Evolutionary conservation across 2,888 invertebrate genomes (phyloP), one percentile per base, ranked within the genome.

Genomic region (Ectobius pallidus): DNA sequence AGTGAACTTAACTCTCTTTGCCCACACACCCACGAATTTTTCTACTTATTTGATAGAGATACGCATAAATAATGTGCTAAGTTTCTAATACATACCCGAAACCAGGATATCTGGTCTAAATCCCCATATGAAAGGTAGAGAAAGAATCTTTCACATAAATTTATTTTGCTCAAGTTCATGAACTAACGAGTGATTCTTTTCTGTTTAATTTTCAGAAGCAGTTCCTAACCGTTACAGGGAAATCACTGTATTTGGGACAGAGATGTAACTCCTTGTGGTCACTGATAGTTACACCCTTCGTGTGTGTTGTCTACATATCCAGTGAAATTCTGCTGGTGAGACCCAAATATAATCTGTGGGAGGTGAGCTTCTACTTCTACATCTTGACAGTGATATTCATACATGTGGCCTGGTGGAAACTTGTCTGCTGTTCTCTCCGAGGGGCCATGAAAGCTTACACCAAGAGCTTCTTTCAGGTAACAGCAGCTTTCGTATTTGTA

Each of bases 381-480:
- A 46, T 65, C 30, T 7, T 65, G n/a, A 25, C 46, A 0, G 27
- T 65, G n/a, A 44, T 65, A n/a, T 3, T 44, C 18, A 27, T 46
- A 11, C 65, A 65, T 22, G 46, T 46, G 2, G 46, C 44, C 11
- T 65, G 65, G 65, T 65, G 65, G 65, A 44, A 46, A 46, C 44
- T 65, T n/a, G 30, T 30, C 30, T 65, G 65, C 18, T 42, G 44
- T 0, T 22, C 44, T 22, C 46, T 58, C 1, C 58, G 58, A 14
- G 32, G 58, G 3, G 58, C 30, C 58, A 58, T 58, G 1, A 16
- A 3, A 1, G 9, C 4, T 18, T 16, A 25, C n/a, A 25, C 27
- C 3, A 11, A 1, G 1, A 30, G 30, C n/a, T 58, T 58, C 30
- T 58, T 58, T 30, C 25, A 58, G 32, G 55, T 55, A 55, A 39